Base-by-base conservation (phyloP, 2,888 invertebrate species). In the Clistopyga incitator region DNA sequence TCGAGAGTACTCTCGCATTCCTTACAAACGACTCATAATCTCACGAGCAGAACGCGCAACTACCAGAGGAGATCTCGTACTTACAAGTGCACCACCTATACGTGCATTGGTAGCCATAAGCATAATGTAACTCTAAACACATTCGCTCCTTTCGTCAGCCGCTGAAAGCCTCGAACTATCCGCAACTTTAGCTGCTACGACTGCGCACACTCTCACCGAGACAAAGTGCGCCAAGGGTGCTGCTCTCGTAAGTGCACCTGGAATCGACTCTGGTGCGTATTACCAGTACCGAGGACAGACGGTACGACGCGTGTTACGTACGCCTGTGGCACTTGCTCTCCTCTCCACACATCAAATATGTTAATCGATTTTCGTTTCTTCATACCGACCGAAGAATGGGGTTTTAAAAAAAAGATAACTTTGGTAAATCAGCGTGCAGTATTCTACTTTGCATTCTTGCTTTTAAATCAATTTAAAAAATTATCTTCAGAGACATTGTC, bases 11-110 rank as follows among this genome's bases (percentile, higher is more conserved):
- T 78, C 64, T 70, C 45, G 71, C 75, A 76, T 84, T 80, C 74
- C 80, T 72, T 15, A 70, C 77, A 78, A 81, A 78, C 68, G 78
- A 78, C 77, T 81, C 74, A 70, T 75, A 80, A 80, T 80, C 80
- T 75, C 68, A 64, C 45, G 65, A 47, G 52, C 54, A 47, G 59
- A 71, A 34, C 70, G 52, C 81, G 34, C 54, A 38, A 81, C 56
- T 70, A 54, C 42, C 64, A 56, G 68, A 78, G 20, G 20, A 18
- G 56, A 71, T 78, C 70, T 25, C 64, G 70, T 54, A 61, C 71
- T 78, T 50, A 54, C 64, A 45, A 59, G 10, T 23, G 50, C 50
- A 23, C 42, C 20, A 52, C 54, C 42, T n/a, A 65, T 54, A 54
- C 25, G 42, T 47, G 34, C 25, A 18, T 10, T 50, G 50, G n/a